Base-by-base conservation (phyloP, 2,888 invertebrate species). In the Drosophila demipolita region DNA sequence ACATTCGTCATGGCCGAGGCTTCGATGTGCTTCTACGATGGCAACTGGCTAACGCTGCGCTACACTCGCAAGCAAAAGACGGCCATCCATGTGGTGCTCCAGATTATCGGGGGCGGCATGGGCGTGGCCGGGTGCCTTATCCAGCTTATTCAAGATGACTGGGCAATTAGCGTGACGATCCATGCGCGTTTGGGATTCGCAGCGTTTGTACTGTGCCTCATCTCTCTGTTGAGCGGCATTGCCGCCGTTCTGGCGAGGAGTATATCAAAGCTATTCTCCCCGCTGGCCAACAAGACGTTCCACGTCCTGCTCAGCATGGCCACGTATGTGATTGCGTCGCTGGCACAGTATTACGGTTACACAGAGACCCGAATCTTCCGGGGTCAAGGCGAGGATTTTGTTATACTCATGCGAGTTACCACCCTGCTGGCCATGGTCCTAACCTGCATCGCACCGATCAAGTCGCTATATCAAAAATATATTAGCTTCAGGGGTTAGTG, bases 1-100 rank as follows among this genome's bases (percentile, higher is more conserved):
- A 74, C 70, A 1, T 83, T 92, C 15, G 83, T 92, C 0, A 92
- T 92, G 92, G 92, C 92, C 38, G 92, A 92, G 58, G 91, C 73
- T 15, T 84, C 91, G 65, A 91, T 92, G 91, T 87, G 89, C 55
- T 91, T 91, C 66, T 92, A 92, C 67, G 88, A 86, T 29, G 85
- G 83, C 55, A 92, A 91, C 66, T 78, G 83, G 54, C 38, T 90
- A 5, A 83, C 89, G 1, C 75, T 85, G 33, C 79, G 82, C 33
- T 89, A 87, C 53, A 78, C 73, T 11, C 82, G 91, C 4, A 80
- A 85, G 36, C 73, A 72, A 11, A 91, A 91, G 61, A 91, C 90
- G 0, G 82, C 77, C 11, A 68, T 86, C 2, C 92, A 92, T 67
- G 87, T 91, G 72, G 71, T 91, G 15, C 78, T 92, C 5, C 88